These are phyloP conservation scores for Epinephelus lanceolatus DNA, from an alignment of 2,113 vertebrate species.

Conservation along the genomic window DNA sequence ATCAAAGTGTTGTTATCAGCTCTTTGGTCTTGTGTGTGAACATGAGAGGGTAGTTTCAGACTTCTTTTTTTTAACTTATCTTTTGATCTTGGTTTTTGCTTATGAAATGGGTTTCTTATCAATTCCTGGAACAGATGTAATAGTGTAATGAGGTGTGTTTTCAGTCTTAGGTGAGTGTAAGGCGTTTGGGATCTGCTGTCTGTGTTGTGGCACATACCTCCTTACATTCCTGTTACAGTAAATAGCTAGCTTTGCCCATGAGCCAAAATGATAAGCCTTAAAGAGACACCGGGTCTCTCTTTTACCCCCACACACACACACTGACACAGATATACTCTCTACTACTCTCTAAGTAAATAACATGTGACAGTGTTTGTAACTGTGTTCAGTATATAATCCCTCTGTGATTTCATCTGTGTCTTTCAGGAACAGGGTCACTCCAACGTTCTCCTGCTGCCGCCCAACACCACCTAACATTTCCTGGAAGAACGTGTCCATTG, in stretches of 20 bases:
- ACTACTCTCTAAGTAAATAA: constrained; percentile 39
- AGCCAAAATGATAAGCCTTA: constrained; percentile 80
- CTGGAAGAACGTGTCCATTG: constrained; percentile 89
- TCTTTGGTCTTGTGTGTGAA: constrained; percentile 34
- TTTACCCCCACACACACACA: constrained; percentile 16
- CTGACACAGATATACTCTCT: constrained; percentile 2
- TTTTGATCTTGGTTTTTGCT: constrained; percentile 16
- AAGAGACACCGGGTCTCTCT: constrained; percentile 68
- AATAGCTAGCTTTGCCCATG: constrained; percentile 77
- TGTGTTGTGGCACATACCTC: constrained; percentile 74
- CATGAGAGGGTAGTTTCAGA: constrained; percentile 16
- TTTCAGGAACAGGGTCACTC: constrained; percentile 86
- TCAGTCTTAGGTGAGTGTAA: constrained; percentile 36
- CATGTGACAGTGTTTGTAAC: constrained; percentile 37
- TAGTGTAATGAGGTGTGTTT: constrained; percentile 32
- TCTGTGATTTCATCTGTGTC: constrained; percentile 72
- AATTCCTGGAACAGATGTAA: background rate
- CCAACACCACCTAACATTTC: constrained; percentile 88
- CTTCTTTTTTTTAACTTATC: background rate
- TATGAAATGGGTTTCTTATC: constrained; percentile 10
- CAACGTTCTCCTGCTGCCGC: constrained; percentile 83
- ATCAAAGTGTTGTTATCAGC: constrained; percentile 48
- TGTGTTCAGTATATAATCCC: constrained; percentile 63
- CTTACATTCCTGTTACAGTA: constrained; percentile 78
- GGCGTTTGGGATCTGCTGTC: constrained; percentile 50